Conservation (phyloP, 1,140 invertebrate genomes). For the Aphaenogaster ashmeadi region DNA sequence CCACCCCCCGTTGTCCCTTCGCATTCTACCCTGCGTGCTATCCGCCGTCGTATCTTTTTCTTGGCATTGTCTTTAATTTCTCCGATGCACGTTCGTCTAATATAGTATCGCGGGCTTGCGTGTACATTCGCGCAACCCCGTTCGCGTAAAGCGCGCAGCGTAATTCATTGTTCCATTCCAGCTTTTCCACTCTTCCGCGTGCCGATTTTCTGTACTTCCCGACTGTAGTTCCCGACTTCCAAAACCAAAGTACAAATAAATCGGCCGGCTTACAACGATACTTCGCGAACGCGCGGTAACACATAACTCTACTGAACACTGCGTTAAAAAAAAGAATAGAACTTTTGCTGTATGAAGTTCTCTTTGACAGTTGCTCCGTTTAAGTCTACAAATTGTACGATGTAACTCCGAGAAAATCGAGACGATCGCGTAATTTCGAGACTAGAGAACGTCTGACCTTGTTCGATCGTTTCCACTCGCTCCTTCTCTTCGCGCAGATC, state of each 20-base stretch:
- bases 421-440: background rate
- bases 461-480: constrained; percentile 44
- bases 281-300: background rate
- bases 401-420: constrained; percentile 16
- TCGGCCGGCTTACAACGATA: background rate
- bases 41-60: constrained; percentile 51
- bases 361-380: background rate
- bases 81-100: constrained; percentile 58
- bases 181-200: constrained; percentile 54
- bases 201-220: background rate
- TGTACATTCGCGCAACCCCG: constrained; percentile 39
- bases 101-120: constrained; percentile 30
- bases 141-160: constrained; percentile 61
- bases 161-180: constrained; percentile 58
- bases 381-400: background rate
- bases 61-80: constrained; percentile 61
- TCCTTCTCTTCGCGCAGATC: constrained; percentile 12
- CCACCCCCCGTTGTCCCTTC: background rate
- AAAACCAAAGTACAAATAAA: constrained; percentile 39
- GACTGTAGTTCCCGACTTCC: constrained; percentile 34
- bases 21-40: constrained; percentile 26
- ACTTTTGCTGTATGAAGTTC: no score
- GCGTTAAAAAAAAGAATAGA: background rate
- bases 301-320: background rate
- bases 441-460: constrained; percentile 36